Evolutionary conservation across 2,888 invertebrate species (phyloP), one percentile per base, ranked within the genome.

Genomic region (Neuroscelio doddi): DNA sequence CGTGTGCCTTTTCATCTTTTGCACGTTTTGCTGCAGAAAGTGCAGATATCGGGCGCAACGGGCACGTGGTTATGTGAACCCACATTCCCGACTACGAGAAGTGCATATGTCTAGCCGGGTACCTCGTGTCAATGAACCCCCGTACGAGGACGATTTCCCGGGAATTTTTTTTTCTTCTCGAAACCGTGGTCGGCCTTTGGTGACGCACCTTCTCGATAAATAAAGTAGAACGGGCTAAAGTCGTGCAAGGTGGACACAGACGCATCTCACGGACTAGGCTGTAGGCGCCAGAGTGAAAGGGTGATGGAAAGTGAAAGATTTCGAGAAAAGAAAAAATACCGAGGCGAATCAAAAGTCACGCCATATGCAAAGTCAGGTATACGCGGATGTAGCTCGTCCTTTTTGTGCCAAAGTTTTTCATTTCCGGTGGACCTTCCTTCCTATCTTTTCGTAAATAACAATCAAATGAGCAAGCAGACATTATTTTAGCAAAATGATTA

Each of bases 61-160:
- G 42, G 36, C 56, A 45, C 50, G 59, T 61, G 70, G 66, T 68
- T 70, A 68, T 68, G 66, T 64, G 70, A 66, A 63, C 57, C 51
- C 45, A 50, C 63, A 65, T 70, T 64, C 63, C 57, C 61, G 56
- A 49, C 46, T 50, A 47, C 47, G 44, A 51, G 53, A 58, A 57
- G 58, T 45, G 55, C 58, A 47, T 46, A 50, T 41, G 30, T 30
- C 30, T 30, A 3, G 21, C 21, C 21, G 5, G 3, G 21, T 38
- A 36, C 30, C n/a, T 30, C 39, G 64, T 58, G 58, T 64, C 58
- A 50, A 59, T 59, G 58, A 58, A 64, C 64, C 32, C 32, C 32
- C 32, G 36, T 44, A 34, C 17, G 52, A 52, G 52, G 47, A 59
- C 58, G 47, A 50, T 58, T 64, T 64, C 58, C 64, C 58, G 64